Conservation (phyloP, 2,888 invertebrate genomes). For the Sinohyriopsis cumingii region DNA sequence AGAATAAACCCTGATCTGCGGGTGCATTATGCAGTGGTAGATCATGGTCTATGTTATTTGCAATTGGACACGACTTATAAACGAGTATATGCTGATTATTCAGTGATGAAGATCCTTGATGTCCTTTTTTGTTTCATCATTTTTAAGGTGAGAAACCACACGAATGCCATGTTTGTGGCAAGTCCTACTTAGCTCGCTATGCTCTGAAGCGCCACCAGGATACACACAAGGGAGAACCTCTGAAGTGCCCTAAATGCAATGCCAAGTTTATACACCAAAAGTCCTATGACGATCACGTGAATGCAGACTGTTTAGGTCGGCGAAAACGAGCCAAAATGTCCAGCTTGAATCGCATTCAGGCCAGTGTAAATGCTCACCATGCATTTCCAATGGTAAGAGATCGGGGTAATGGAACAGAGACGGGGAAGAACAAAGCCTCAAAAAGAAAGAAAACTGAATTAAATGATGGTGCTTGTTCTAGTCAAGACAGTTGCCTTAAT, state of each 20-base stretch:
- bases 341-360: no score
- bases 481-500: no score
- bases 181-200: conserved; percentile 27
- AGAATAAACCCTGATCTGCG: no score
- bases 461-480: no score
- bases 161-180: conserved; percentile 27
- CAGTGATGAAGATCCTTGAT: no score
- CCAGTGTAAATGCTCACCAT: no score
- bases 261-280: conserved; percentile 39
- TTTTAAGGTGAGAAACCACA: conserved; percentile 33
- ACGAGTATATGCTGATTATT: no score
- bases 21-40: no score
- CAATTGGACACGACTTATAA: no score
- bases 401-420: background rate
- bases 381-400: background rate
- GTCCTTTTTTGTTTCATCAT: conserved; percentile 2
- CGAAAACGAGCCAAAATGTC: conserved; percentile 18
- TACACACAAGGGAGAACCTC: conserved; percentile 23
- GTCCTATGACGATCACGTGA: conserved; percentile 35
- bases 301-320: conserved; percentile 30
- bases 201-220: conserved; percentile 34
- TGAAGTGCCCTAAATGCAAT: conserved; percentile 32
- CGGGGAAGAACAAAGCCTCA: background rate
- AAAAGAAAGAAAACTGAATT: conserved; percentile 6
- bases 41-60: no score